phyloP scores from a whole-genome alignment of 2,113 vertebrate genomes.

The Thunnus maccoyii region DNA sequence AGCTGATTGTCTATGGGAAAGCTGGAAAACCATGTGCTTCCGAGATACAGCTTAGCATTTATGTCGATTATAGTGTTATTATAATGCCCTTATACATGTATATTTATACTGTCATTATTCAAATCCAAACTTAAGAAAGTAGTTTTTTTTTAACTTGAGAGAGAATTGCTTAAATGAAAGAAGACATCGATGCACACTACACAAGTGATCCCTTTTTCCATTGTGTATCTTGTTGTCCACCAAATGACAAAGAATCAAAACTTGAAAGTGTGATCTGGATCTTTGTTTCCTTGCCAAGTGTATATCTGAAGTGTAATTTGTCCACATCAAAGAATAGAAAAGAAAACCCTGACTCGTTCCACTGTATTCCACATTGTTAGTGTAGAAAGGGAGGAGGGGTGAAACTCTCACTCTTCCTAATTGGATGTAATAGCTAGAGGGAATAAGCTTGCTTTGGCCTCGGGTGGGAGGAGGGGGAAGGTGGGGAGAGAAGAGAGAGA shows the following conservation, averaged over 20 bases:
- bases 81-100: background rate
- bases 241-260: constrained; percentile 64
- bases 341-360: constrained; percentile 69
- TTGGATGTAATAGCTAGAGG: constrained; percentile 83
- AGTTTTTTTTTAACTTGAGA: background rate
- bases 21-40: background rate
- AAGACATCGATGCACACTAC: constrained; percentile 23
- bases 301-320: constrained; percentile 70
- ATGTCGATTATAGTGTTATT: background rate
- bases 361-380: constrained; percentile 69
- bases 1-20: constrained; percentile 5
- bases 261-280: constrained; percentile 64
- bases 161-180: constrained; percentile 39
- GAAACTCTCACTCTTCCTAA: constrained; percentile 75
- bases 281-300: constrained; percentile 65
- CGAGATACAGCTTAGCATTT: background rate
- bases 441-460: constrained; percentile 79
- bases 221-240: constrained; percentile 44
- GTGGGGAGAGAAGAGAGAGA: constrained; percentile 50
- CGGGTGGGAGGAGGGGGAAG: constrained; percentile 11
- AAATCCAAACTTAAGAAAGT: background rate
- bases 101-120: background rate
- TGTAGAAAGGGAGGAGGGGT: constrained; percentile 60
- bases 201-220: constrained; percentile 22
- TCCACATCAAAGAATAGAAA: constrained; percentile 74